Base-by-base conservation (phyloP, 1,140 invertebrate genomes). In the Lethrus apterus region DNA sequence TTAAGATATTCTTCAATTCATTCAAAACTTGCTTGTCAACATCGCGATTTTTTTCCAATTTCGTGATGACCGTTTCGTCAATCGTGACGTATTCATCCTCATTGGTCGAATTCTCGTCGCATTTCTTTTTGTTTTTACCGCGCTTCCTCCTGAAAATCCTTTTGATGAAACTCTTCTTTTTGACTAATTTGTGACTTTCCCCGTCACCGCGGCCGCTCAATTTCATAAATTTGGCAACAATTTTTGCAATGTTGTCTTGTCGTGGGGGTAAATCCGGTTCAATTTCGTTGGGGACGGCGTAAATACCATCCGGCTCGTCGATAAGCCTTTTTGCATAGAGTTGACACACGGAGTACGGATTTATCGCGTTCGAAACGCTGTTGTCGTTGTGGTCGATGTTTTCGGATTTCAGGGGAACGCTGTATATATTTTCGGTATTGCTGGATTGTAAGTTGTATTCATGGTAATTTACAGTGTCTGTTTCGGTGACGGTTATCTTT, bases 111-210 rank as follows among this genome's bases (percentile, higher is more conserved):
- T 23, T 24, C n/a, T 48, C 38, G 13, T 41, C 26, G 13, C 38
- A 33, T n/a, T 54, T 48, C 14, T 48, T 52, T 41, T 47, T 46
- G 54, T 51, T 32, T 29, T 50, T 38, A 36, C 48, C 7, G 2
- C 26, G 33, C 4, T 56, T 55, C 30, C 33, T 57, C 14, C 32
- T 52, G 48, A 47, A 61, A 4, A 61, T 40, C 42, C 49, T 31
- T 11, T 52, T 42, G 9, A 61, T 26, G 15, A 61, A 61, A 48
- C 52, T 59, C 1, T 51, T 46, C 38, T 52, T 57, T 23, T 49
- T 54, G 13, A 53, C 3, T 13, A 9, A 13, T 38, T 26, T 5
- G n/a, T 5, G 23, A 7, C n/a, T 26, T 26, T 26, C n/a, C n/a
- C n/a, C 23, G 5, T 26, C 23, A 7, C n/a, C 14, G 23, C 9